Evolutionary conservation across 2,888 invertebrate species (phyloP).

Genomic region (Lypha dubia): DNA sequence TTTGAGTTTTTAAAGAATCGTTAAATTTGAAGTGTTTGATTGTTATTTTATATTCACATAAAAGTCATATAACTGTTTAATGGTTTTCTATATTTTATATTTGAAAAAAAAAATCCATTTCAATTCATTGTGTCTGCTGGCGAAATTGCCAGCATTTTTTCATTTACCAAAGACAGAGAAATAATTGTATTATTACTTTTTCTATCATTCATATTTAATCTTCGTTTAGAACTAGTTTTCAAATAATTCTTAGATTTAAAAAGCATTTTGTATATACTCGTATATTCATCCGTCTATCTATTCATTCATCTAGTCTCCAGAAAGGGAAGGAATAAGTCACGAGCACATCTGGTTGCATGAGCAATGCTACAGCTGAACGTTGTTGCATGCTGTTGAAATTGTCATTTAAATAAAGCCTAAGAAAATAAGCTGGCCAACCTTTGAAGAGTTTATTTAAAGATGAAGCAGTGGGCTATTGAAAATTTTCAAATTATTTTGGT

Average conservation of each 20-base stretch:
- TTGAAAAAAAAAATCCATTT: background rate
- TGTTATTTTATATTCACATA: conserved; percentile 10
- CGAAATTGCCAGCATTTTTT: conserved; percentile 2
- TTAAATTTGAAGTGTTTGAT: conserved; percentile 25
- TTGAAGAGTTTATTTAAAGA: background rate
- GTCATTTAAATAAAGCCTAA: conserved; percentile 4
- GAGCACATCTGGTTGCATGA: background rate
- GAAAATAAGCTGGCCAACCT: conserved; percentile 10
- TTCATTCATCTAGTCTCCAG: background rate
- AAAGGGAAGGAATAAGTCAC: too few relatives aligned
- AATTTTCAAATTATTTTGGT: background rate
- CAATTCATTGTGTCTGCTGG: conserved; percentile 33
- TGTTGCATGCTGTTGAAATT: conserved; percentile 23
- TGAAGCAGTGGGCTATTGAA: too few relatives aligned
- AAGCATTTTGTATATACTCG: conserved; percentile 35
- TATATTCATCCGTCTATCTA: conserved; percentile 8
- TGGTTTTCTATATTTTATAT: background rate
- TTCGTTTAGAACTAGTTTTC: conserved; percentile 49
- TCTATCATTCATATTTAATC: conserved; percentile 55
- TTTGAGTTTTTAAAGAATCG: background rate
- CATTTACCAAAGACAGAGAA: background rate
- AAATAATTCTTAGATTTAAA: conserved; percentile 34
- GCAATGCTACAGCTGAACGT: background rate
- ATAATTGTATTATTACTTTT: conserved; percentile 40
- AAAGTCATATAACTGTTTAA: conserved; percentile 45